Percentiles rank a stretch among this genome's conserved stretches.
phyloP scores from a whole-genome alignment of 2,113 vertebrate genomes.

The Lepus americanus region DNA sequence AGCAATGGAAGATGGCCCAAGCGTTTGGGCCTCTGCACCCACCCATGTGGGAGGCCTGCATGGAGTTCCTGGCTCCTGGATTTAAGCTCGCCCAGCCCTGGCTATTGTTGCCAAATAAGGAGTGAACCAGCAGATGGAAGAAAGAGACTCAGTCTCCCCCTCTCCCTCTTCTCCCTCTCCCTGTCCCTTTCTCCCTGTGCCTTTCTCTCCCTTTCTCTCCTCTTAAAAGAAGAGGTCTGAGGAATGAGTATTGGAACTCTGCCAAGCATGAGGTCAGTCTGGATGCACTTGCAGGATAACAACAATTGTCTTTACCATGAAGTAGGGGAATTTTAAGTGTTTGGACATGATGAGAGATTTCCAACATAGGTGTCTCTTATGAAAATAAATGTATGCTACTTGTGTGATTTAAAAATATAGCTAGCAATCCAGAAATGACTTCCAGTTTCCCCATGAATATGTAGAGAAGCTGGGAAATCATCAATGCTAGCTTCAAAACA shows the following conservation, averaged over 20 bases:
- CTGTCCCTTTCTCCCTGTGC: too few relatives aligned
- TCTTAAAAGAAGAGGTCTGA: not conserved
- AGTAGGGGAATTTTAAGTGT: not conserved
- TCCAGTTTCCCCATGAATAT: not conserved
- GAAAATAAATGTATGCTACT: not conserved
- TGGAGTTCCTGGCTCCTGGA: too few relatives aligned
- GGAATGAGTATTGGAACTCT: constrained; percentile 2
- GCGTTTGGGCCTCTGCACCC: too few relatives aligned
- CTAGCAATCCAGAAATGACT: not conserved
- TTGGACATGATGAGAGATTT: not conserved
- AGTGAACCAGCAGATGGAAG: too few relatives aligned
- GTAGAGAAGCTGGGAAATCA: not conserved
- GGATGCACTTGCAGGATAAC: not conserved
- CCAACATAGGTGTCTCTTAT: not conserved
- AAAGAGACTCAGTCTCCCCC: too few relatives aligned
- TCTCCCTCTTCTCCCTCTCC: too few relatives aligned
- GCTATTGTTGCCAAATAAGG: too few relatives aligned
- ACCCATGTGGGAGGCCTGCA: too few relatives aligned
- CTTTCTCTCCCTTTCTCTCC: too few relatives aligned
- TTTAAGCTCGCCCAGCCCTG: too few relatives aligned
- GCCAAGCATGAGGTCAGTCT: not conserved
- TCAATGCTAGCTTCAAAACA: not conserved
- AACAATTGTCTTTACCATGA: not conserved
- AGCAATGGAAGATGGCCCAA: too few relatives aligned
- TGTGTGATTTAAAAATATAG: not conserved